phyloP scores from a whole-genome alignment of 2,888 invertebrate species.

The Pollenia griseotomentosa region DNA sequence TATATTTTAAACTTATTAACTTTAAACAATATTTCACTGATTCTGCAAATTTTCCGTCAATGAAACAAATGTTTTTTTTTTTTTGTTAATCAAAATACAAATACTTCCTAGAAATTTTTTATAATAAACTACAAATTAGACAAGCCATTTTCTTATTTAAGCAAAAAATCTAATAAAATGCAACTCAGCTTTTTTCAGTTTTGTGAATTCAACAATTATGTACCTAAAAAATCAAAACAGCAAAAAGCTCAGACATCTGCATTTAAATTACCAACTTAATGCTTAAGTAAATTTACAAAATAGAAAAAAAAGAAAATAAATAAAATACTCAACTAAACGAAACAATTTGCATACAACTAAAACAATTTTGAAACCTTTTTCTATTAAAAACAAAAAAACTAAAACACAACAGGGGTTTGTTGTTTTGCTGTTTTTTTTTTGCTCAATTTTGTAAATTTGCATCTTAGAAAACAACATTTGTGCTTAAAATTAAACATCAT shows the following conservation, averaged over 20 bases:
- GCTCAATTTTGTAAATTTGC: conserved; percentile 41
- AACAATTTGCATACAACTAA: conserved; percentile 71
- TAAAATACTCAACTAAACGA: conserved; percentile 16
- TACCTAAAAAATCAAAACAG: conserved; percentile 23
- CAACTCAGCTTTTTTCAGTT: conserved; percentile 42
- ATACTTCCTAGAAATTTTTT: conserved; percentile 52
- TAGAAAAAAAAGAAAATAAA: conserved; percentile 17
- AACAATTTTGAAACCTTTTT: conserved; percentile 51
- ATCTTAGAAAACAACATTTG: conserved; percentile 47
- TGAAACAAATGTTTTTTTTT: conserved; percentile 16
- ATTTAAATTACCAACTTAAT: conserved; percentile 65
- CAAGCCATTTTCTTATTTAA: conserved; percentile 33
- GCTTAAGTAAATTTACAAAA: background rate
- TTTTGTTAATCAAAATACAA: background rate
- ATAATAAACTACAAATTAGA: conserved; percentile 51
- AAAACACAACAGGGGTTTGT: conserved; percentile 66
- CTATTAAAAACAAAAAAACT: conserved; percentile 3
- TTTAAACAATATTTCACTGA: background rate
- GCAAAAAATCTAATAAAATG: conserved; percentile 6
- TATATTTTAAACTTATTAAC: background rate
- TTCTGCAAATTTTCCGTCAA: background rate
- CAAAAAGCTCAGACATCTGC: conserved; percentile 52
- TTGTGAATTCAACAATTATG: conserved; percentile 64
- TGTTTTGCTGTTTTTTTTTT: background rate
- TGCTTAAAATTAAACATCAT: conserved; percentile 68